These are phyloP conservation scores for Toxostoma redivivum DNA, from an alignment of 2,113 vertebrate species.

Conservation along the genomic window DNA sequence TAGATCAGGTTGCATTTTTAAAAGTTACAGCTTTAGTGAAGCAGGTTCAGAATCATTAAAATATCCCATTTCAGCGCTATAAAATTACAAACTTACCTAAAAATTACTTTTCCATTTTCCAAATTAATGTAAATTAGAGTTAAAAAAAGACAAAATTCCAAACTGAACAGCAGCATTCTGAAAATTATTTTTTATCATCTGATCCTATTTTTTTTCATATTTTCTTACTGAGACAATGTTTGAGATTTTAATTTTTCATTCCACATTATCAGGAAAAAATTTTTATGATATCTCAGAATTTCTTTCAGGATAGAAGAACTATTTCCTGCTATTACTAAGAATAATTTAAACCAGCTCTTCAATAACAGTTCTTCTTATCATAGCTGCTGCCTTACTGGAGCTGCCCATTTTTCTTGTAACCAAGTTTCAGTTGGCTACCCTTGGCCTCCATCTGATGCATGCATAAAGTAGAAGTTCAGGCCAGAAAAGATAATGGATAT, in stretches of 20 bases:
- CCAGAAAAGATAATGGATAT: not conserved
- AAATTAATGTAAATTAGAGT: not conserved
- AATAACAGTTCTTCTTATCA: not conserved
- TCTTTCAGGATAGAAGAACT: not conserved
- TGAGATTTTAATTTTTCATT: not conserved
- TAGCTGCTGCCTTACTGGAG: not conserved
- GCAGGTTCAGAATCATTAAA: not conserved
- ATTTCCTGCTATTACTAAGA: not conserved
- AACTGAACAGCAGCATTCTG: not conserved
- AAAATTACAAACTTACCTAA: not conserved
- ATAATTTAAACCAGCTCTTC: not conserved
- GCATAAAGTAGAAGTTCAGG: not conserved
- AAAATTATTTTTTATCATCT: not conserved
- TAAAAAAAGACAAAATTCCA: not conserved
- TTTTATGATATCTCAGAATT: not conserved
- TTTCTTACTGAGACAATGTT: not conserved
- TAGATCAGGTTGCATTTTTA: not conserved
- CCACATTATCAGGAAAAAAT: not conserved
- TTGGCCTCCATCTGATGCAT: not conserved
- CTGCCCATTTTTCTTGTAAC: not conserved
- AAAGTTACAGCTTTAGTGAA: not conserved
- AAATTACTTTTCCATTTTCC: not conserved
- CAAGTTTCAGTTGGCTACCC: not conserved
- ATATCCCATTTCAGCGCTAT: not conserved
- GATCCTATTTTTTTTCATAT: not conserved